A percentile compares a stretch with the other conserved stretches of the same genome.
Evolutionary conservation across 2,113 vertebrate species (phyloP).

Genomic region (Hucho hucho): DNA sequence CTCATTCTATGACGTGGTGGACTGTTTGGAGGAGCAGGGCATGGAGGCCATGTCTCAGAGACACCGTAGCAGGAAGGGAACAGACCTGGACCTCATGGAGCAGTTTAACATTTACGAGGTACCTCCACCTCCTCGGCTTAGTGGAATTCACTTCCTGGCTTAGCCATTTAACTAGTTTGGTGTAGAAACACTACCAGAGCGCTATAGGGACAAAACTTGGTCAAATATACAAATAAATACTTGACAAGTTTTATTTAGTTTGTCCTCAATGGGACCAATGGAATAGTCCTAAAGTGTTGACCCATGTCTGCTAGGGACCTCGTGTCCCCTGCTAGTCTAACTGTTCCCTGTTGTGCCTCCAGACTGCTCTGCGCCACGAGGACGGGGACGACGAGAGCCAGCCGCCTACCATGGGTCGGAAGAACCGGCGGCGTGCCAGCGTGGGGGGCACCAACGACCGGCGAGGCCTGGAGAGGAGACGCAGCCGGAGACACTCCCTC

Average conservation of each 20-base stretch:
- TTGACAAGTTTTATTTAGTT: background rate
- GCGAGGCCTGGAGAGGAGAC: conserved; percentile 83
- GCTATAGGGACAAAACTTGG: too few species aligned
- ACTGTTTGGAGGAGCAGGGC: conserved; percentile 93
- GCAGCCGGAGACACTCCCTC: conserved; percentile 91
- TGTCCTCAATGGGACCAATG: background rate
- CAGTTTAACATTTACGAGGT: conserved; percentile 98
- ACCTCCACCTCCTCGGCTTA: background rate
- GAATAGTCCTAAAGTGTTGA: background rate
- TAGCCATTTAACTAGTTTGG: too few species aligned
- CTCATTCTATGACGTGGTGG: conserved; percentile 93
- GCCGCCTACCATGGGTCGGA: conserved; percentile 76
- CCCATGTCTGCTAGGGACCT: too few species aligned
- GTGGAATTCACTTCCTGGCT: too few species aligned
- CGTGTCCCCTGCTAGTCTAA: background rate
- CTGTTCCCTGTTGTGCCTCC: conserved; percentile 16
- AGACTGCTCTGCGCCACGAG: conserved; percentile 86
- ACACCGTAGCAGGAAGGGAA: conserved; percentile 90
- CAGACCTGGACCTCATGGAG: conserved; percentile 92
- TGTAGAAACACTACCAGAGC: too few species aligned
- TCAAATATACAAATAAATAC: too few species aligned
- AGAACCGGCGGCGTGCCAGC: conserved; percentile 86
- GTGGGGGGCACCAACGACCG: conserved; percentile 71
- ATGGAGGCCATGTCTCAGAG: conserved; percentile 86
- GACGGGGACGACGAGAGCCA: conserved; percentile 84